phyloP scores from a whole-genome alignment of 2,797 vertebrate species.

The Neosalanx taihuensis region DNA sequence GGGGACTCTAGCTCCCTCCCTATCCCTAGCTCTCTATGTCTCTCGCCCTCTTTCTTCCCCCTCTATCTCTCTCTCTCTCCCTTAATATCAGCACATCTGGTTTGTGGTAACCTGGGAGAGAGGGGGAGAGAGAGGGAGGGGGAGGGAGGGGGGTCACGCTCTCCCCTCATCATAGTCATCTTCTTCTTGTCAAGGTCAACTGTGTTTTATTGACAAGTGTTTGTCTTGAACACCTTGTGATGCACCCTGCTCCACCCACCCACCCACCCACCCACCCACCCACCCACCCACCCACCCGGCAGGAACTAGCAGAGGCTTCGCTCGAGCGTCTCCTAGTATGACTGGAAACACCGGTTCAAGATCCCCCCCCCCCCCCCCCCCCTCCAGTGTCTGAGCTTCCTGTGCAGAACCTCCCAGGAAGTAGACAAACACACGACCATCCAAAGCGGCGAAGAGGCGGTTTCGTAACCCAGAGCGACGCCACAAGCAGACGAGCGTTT shows the following conservation, averaged over 20 bases:
- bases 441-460: accelerated
- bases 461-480: neutral
- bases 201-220: slow-evolving; percentile 49
- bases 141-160: neutral
- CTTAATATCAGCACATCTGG: slow-evolving; percentile 61
- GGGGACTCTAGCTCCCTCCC: neutral
- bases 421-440: slow-evolving; percentile 11
- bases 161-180: slow-evolving; percentile 28
- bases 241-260: slow-evolving; percentile 33
- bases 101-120: slow-evolving; percentile 54
- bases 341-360: slow-evolving; percentile 54
- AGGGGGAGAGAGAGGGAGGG: slow-evolving; percentile 36
- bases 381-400: neutral
- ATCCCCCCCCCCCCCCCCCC: slow-evolving; percentile 6
- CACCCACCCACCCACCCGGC: slow-evolving; percentile 56
- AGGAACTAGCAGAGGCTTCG: slow-evolving; percentile 13
- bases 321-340: slow-evolving; percentile 23
- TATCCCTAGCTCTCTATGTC: neutral
- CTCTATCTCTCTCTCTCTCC: slow-evolving; percentile 1
- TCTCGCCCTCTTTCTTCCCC: neutral
- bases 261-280: slow-evolving; percentile 38
- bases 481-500: neutral
- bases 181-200: slow-evolving; percentile 38
- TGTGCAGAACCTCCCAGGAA: slow-evolving; percentile 10
- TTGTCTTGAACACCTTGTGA: slow-evolving; percentile 49